Base-by-base conservation (phyloP, 1,140 invertebrate genomes). In the Whitmania pigra region DNA sequence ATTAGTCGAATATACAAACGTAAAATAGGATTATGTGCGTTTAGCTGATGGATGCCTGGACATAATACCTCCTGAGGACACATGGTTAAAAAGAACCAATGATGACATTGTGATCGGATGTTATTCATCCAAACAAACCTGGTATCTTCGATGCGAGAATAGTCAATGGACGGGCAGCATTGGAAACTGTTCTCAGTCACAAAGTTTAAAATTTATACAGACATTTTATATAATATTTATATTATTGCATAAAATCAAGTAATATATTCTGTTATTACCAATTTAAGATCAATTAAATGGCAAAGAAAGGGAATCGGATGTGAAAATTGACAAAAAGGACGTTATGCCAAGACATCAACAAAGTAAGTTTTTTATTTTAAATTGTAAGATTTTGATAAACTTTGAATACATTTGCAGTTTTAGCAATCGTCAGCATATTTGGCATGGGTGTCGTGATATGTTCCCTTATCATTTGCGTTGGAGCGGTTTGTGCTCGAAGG, bases 51-150 rank as follows among this genome's bases (percentile, higher is more conserved):
- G 67, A 15, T 68, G 67, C 20, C n/a, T 22, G 29, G 67, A 68
- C 67, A 68, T 68, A 31, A 31, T 68, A 22, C 67, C 25, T 11
- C 69, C 69, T 20, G 69, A 71, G 31, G 43, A 71, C 25, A 43
- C 69, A 9, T 71, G 69, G 69, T 6, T 71, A 20, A 49, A 71
- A 27, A n/a, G 69, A 5, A 55, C n/a, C 0, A 49, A 36, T 17
- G 69, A 71, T 55, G 69, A 49, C 25, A 55, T 71, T n/a, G 31
- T 55, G 3, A 55, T 71, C 5, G 69, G 69, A 53, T 71, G 69
- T 43, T 53, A 53, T 25, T 22, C 25, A 0, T 53, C 40, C 53
- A 71, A 54, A 27, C 69, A 71, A 36, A 53, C 36, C 22, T 71
- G 69, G 69, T 43, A 54, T 36, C 69, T 71, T 17, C 9, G 40